Evolutionary conservation across 2,797 vertebrate species (phyloP), one percentile per base, ranked within the genome.

Genomic region (Spheniscus humboldti): DNA sequence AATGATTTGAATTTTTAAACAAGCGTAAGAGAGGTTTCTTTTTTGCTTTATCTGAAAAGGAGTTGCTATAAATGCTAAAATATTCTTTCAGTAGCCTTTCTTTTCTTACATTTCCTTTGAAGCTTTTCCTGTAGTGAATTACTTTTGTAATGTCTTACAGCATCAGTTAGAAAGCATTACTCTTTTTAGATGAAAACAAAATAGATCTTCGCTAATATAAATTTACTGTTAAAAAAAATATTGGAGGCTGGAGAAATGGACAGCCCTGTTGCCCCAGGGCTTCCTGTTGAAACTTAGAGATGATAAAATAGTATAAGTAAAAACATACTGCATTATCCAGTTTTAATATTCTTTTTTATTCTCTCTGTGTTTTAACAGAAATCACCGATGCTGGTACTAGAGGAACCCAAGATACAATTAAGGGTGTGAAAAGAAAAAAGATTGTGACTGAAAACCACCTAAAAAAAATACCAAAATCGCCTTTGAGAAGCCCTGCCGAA

Each of bases 391-490:
- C 98, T 98, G 98, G 97, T 93, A 88, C 97, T 90, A 98, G 98
- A 96, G 98, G 98, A 98, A 98, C 98, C 95, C 98, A 98, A 59
- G 99, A 99, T 90, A 97, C 97, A 95, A 96, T 99, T 93, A 99
- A 99, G 98, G 99, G 99, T 92, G 98, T 99, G 92, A 99, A 99
- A 97, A 98, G 99, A 88, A 99, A 99, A 98, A 99, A 99, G 97
- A 98, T 99, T 72, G 99, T 99, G 82, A 98, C 98, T 75, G 99
- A 99, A 98, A 99, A 99, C 97, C 99, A 99, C 88, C 97, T 98
- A 9, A 99, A 99, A 96, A 99, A 99, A 98, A 99, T 99, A 97
- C 99, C 99, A 18, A 99, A 99, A 97, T 99, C 99, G 57, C 99
- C 99, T 37, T 98, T 99, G 94, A 99, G 99, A 97, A 99, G 98